Base-by-base conservation (phyloP, 2,797 vertebrate genomes). In the Parauchenoglanis punctatus region DNA sequence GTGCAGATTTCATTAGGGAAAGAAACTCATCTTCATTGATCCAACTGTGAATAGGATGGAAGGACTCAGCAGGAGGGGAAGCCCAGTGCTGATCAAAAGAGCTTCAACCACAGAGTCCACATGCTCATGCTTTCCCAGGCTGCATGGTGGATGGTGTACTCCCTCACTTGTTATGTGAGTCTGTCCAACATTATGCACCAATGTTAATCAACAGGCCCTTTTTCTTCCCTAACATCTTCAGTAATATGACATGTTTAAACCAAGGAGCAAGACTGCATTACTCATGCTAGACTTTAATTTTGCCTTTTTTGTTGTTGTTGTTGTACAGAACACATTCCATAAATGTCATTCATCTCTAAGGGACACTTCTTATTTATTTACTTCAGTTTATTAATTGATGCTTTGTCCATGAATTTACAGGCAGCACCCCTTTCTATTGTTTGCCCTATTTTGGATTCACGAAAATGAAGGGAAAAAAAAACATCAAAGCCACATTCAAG, bases 1-100 rank as follows among this genome's bases (percentile, higher is more conserved):
- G 92, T 90, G 91, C 88, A 84, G 87, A 92, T 92, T 94, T 94
- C 87, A 94, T 94, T 93, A 91, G 88, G 90, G 85, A 88, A 76
- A 89, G 84, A 93, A 93, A 92, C 91, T 94, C 92, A 94, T 93
- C 92, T 94, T 94, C 93, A 94, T 93, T 94, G 92, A 96, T 93
- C 92, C 92, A 86, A 92, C 90, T 86, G 92, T 91, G 89, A 90
- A 87, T 88, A 91, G 90, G 86, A 87, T 86, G 88, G 90, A 76
- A 82, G 75, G 84, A 58, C 89, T 85, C 86, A 87, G 90, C 85
- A 91, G 84, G 89, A 87, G 87, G 88, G 86, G 89, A 89, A 89
- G 86, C 81, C 91, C 65, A 75, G 90, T 89, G 49, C 83, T 87
- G 89, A 91, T 93, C 92, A 91, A 83, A 82, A 59, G 54, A 84